Base-by-base conservation (phyloP, 2,797 vertebrate genomes). In the Hydrolagus colliei region DNA sequence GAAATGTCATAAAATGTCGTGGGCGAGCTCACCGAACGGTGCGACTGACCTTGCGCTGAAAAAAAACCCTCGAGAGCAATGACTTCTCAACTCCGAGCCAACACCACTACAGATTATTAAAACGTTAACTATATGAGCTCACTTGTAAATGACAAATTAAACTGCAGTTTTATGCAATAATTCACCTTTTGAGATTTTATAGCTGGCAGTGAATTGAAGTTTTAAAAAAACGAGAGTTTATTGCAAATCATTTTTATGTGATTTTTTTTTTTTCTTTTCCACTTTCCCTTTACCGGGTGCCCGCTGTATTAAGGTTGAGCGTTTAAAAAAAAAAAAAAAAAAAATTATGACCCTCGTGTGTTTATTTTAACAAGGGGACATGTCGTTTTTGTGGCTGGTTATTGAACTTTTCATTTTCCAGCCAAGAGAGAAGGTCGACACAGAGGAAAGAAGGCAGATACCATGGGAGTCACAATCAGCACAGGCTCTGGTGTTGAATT, bases 401-500 rank as follows among this genome's bases (percentile, higher is more conserved):
- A 71, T 86, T 90, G 74, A 89, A 87, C 87, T 87, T 89, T 0
- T 68, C 71, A 86, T 86, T 89, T 86, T 86, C 77, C 73, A 35
- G 88, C 79, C 14, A 22, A 8, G 79, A 1, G 32, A 86, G 78
- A 59, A 76, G 87, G n/a, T 77, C 13, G 86, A n/a, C 20, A 63
- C 14, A 59, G 32, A 87, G 86, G 71, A 74, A 74, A 84, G 88
- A 87, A 59, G 87, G 20, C 76, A 87, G 86, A 72, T 87, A 9
- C 27, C 22, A 9, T 86, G 87, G 86, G 52, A 86, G 79, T 71
- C 79, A 71, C 65, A 84, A 84, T 84, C 78, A 88, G 89, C 13
- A 63, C 90, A 88, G 89, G 88, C 91, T 91, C 90, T 91, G 88
- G 90, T 89, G 88, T 91, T 91, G 90, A 90, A 91, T 90, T 91